Conservation (phyloP, 2,113 vertebrate genomes). For the Apteryx owenii region DNA sequence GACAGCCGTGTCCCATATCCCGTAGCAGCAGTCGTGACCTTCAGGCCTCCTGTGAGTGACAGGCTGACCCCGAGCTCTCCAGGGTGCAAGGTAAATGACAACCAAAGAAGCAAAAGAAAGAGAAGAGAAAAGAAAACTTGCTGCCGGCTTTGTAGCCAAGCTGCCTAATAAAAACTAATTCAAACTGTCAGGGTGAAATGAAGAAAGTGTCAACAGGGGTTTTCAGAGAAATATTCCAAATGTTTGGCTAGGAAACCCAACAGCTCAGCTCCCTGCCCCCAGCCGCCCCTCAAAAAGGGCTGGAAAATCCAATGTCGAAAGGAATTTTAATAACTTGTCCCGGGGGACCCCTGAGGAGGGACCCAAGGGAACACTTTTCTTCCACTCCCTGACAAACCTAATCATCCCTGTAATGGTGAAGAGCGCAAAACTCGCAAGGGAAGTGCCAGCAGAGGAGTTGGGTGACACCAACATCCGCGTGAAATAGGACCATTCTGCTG, state of each 20-base stretch:
- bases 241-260: neutral
- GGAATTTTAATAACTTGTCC: conserved; percentile 42
- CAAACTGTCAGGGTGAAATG: conserved; percentile 70
- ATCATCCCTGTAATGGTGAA: neutral
- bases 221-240: conserved; percentile 57
- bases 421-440: neutral
- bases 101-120: neutral
- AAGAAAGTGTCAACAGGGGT: conserved; percentile 56
- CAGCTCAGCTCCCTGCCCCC: neutral
- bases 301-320: conserved; percentile 21
- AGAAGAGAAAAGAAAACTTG: conserved; percentile 27
- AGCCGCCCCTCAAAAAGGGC: neutral
- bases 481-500: neutral
- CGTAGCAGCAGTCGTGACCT: conserved; percentile 35
- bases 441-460: neutral
- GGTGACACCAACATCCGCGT: neutral
- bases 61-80: conserved; percentile 61
- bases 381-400: neutral
- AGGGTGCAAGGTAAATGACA: conserved; percentile 54
- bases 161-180: conserved; percentile 68
- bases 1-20: conserved; percentile 33
- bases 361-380: neutral
- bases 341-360: neutral
- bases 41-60: conserved; percentile 41
- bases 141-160: conserved; percentile 50